A percentile compares a stretch with the other conserved stretches of the same genome.
phyloP scores from a whole-genome alignment of 2,797 vertebrate species.

The Mus minutoides region DNA sequence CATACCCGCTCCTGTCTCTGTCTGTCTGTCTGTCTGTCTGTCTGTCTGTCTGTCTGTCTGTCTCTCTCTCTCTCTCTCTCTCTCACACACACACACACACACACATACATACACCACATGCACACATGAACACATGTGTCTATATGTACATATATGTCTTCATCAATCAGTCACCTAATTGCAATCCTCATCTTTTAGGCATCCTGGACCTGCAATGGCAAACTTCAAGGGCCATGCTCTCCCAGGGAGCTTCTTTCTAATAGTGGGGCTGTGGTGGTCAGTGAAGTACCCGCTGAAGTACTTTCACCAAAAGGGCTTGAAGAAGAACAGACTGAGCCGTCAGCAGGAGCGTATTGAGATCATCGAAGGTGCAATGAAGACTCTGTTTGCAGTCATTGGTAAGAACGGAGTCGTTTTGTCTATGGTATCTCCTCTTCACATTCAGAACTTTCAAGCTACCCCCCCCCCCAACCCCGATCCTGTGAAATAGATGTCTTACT shows the following conservation, averaged over 20 bases:
- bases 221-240: conserved; percentile 98
- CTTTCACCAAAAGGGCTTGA: conserved; percentile 75
- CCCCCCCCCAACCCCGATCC: neutral
- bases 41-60: no score
- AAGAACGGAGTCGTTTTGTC: conserved; percentile 4
- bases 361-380: conserved; percentile 90
- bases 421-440: neutral
- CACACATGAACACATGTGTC: neutral
- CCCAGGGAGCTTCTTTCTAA: conserved; percentile 95
- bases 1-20: neutral
- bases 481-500: neutral
- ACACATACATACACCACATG: neutral
- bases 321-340: conserved; percentile 71
- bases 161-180: conserved; percentile 22
- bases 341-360: conserved; percentile 89
- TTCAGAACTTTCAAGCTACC: neutral
- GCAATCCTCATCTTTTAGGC: conserved; percentile 49
- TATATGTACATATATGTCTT: neutral
- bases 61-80: no score
- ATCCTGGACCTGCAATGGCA: conserved; percentile 88
- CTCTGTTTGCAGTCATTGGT: conserved; percentile 88
- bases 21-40: no score
- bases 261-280: conserved; percentile 95
- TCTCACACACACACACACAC: no score
- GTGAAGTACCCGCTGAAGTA: conserved; percentile 89